phyloP scores from a whole-genome alignment of 2,888 invertebrate genomes.

The Callyntrura sp. region DNA sequence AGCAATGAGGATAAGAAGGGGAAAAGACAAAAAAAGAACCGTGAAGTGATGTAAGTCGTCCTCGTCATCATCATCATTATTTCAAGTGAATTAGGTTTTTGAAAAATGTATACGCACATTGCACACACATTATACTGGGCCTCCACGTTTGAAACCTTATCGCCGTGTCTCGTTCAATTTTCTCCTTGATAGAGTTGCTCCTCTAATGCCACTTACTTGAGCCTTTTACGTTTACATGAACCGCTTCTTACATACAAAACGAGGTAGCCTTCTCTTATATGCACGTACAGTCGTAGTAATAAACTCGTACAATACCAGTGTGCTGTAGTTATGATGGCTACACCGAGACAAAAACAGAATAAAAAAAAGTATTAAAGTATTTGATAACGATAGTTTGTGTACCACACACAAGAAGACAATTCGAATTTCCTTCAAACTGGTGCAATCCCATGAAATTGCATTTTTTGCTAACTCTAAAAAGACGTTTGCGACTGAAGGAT shows the following conservation, averaged over 20 bases:
- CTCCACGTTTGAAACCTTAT: background rate
- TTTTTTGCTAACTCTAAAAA: slow-evolving; percentile 54
- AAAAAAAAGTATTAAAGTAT: too few relatives aligned
- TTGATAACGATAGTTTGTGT: slow-evolving; percentile 43
- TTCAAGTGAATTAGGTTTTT: slow-evolving; percentile 56
- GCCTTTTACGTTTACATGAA: background rate
- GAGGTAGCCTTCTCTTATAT: background rate
- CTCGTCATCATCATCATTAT: slow-evolving; percentile 48
- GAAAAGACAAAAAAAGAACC: slow-evolving; percentile 41
- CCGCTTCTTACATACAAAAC: background rate
- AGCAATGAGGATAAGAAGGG: background rate
- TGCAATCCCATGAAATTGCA: slow-evolving; percentile 74
- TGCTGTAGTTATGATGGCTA: background rate
- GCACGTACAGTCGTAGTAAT: background rate
- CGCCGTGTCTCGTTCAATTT: slow-evolving; percentile 47
- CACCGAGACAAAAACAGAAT: slow-evolving; percentile 1
- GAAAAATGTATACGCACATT: slow-evolving; percentile 24
- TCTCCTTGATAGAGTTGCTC: slow-evolving; percentile 52
- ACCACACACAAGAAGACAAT: slow-evolving; percentile 27
- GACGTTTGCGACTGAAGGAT: slow-evolving; percentile 7
- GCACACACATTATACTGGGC: background rate
- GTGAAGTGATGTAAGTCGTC: slow-evolving; percentile 55
- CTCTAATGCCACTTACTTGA: slow-evolving; percentile 37
- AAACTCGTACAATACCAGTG: slow-evolving; percentile 6
- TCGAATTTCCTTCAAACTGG: slow-evolving; percentile 49